Conservation (phyloP, 2,113 vertebrate species). For the Cottus gobio region DNA sequence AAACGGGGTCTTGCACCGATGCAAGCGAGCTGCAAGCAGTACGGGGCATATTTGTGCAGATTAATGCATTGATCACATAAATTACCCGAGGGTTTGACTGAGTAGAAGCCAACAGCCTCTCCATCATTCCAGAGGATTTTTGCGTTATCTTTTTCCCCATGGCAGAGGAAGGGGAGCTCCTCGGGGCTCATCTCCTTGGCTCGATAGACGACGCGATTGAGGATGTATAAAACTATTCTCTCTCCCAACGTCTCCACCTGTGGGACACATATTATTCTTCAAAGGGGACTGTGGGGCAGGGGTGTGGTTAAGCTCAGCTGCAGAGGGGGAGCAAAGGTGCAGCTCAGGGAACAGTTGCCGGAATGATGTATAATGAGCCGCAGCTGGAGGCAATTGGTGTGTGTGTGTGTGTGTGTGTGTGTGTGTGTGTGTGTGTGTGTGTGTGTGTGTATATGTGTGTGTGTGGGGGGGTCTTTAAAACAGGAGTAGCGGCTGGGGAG, state of each 20-base stretch:
- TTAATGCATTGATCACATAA: neutral
- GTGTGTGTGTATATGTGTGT: no score
- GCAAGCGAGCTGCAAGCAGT: neutral
- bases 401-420: no score
- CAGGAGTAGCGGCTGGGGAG: no score
- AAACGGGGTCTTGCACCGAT: neutral
- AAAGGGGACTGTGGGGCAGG: no score
- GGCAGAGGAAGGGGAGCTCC: conserved; percentile 90
- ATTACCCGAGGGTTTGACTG: conserved; percentile 90
- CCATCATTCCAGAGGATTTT: conserved; percentile 93
- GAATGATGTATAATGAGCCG: no score
- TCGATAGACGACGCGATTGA: conserved; percentile 93
- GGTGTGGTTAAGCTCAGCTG: no score
- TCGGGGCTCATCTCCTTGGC: conserved; percentile 86
- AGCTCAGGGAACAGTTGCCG: no score
- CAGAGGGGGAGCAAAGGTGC: no score
- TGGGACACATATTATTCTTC: neutral
- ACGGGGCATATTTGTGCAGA: neutral
- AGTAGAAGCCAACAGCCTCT: conserved; percentile 94
- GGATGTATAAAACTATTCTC: conserved; percentile 90
- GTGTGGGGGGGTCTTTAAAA: no score
- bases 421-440: no score
- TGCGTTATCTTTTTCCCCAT: conserved; percentile 85
- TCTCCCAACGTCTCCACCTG: conserved; percentile 90
- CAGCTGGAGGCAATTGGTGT: no score